Conservation (phyloP, 2,888 invertebrate species). For the Hirtodrosophila alboralis region DNA sequence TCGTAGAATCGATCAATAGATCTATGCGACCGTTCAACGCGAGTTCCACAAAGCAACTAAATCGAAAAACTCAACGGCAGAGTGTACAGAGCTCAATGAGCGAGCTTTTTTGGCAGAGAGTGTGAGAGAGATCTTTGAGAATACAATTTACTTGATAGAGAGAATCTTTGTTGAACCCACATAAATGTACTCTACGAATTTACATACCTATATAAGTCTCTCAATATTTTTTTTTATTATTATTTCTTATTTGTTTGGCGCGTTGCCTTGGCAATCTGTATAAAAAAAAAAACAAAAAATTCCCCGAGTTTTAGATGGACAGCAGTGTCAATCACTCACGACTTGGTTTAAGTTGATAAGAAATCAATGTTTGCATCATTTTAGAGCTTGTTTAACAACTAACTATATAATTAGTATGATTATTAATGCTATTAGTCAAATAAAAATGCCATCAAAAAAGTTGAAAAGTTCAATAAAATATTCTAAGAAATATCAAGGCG, state of each 20-base stretch:
- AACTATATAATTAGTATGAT: no score
- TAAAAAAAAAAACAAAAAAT: no score
- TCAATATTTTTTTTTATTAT: slow-evolving; percentile 23
- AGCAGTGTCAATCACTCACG: slow-evolving; percentile 19
- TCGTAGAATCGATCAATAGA: not conserved
- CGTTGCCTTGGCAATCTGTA: slow-evolving; percentile 7
- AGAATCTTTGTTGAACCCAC: not conserved
- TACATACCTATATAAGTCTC: not conserved
- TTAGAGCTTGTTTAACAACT: not conserved
- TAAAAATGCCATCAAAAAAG: no score
- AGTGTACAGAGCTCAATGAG: slow-evolving; percentile 5
- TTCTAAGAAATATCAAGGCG: no score
- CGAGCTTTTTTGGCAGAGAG: not conserved
- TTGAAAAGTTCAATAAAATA: no score
- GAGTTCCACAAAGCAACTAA: slow-evolving; percentile 33
- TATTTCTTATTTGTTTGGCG: no score
- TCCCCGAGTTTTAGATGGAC: slow-evolving; percentile 8
- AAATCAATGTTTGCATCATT: not conserved
- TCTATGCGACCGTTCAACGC: slow-evolving; percentile 31
- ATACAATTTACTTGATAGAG: no score
- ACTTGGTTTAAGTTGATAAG: slow-evolving; percentile 21
- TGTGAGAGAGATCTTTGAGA: no score
- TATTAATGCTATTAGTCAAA: no score
- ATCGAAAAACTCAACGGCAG: not conserved
- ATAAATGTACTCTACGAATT: no score